These are phyloP conservation scores for Ia io DNA, from an alignment of 2,113 vertebrate species.

Conservation along the genomic window DNA sequence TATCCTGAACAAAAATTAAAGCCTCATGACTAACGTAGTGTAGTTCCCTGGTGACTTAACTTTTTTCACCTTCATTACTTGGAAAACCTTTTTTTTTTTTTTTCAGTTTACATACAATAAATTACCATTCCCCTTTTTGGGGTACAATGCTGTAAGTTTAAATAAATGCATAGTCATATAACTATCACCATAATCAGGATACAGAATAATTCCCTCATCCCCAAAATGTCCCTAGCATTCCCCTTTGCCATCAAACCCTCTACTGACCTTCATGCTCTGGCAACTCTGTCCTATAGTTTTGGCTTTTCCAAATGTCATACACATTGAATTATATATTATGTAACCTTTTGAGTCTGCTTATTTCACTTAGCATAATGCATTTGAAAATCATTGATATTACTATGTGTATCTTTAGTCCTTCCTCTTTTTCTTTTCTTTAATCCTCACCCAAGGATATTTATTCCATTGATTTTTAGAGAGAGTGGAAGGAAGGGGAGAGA, in stretches of 20 bases:
- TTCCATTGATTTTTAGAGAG: too few relatives aligned
- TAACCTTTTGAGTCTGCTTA: neutral
- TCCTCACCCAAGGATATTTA: too few relatives aligned
- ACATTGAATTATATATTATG: neutral
- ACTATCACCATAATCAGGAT: neutral
- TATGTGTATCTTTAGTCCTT: neutral
- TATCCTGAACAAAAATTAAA: slow-evolving; percentile 14
- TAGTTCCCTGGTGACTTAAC: neutral
- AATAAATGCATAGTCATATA: neutral
- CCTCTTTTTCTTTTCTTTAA: neutral
- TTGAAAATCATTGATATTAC: neutral
- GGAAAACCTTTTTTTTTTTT: neutral
- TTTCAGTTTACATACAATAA: neutral
- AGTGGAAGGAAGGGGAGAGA: too few relatives aligned
- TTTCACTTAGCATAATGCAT: neutral
- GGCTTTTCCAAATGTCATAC: neutral
- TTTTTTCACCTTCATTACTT: neutral
- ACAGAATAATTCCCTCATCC: neutral
- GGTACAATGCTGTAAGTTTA: neutral
- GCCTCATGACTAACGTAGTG: neutral
- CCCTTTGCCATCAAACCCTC: neutral
- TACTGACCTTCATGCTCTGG: neutral
- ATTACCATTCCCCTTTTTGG: neutral
- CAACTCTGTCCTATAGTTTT: neutral
- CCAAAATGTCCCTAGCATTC: neutral